Percentiles rank a stretch among this genome's conserved stretches.
Conservation (phyloP, 2,797 vertebrate genomes). For the Pempheris klunzingeri region DNA sequence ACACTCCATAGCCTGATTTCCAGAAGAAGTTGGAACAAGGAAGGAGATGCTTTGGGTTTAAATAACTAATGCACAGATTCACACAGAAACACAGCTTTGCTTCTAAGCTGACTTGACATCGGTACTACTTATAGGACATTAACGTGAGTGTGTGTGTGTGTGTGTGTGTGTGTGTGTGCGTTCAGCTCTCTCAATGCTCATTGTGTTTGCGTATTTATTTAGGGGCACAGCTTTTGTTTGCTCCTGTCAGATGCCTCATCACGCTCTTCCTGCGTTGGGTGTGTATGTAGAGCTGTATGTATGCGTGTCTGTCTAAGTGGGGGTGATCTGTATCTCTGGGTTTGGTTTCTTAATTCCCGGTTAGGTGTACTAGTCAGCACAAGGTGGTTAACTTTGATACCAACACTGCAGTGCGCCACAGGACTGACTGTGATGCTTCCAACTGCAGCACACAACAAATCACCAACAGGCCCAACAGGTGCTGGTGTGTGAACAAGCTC, state of each 20-base stretch:
- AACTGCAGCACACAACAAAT: neutral
- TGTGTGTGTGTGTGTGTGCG: constrained; percentile 3
- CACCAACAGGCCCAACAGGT: neutral
- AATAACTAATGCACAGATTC: constrained; percentile 40
- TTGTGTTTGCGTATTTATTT: constrained; percentile 79
- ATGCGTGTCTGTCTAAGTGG: neutral
- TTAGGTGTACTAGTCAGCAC: neutral
- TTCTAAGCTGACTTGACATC: constrained; percentile 56
- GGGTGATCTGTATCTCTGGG: neutral
- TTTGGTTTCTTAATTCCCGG: neutral
- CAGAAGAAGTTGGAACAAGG: constrained; percentile 29
- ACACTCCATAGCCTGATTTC: neutral
- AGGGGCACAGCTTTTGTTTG: constrained; percentile 78
- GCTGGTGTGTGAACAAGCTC: neutral
- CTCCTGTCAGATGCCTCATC: constrained; percentile 62
- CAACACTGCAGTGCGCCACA: too few relatives aligned
- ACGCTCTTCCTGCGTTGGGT: constrained; percentile 60
- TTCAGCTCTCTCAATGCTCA: constrained; percentile 74
- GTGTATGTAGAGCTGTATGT: constrained; percentile 7
- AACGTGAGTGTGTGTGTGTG: constrained; percentile 3
- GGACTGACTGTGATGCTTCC: neutral
- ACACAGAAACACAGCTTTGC: constrained; percentile 38
- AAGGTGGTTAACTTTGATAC: neutral
- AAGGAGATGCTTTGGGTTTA: constrained; percentile 56
- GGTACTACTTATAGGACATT: constrained; percentile 42